Evolutionary conservation across 2,888 invertebrate genomes (phyloP), one percentile per base, ranked within the genome.

Genomic region (Matsumyia berberina): DNA sequence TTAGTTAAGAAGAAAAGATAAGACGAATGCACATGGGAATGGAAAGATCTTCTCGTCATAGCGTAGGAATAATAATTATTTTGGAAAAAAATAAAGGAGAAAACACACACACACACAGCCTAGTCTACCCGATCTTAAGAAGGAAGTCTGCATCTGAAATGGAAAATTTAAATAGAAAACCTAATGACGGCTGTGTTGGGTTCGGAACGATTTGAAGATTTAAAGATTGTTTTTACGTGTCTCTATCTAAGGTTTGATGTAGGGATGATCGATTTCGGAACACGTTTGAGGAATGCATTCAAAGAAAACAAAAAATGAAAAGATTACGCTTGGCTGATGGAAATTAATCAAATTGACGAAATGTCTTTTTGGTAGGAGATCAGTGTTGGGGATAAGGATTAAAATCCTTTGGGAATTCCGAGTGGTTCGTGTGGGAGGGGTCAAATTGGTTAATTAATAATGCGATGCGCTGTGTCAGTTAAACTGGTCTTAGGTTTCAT

Each of bases 261-360:
- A 70, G 55, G 74, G 85, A 70, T 85, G 85, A 85, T 85, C 80
- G 85, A 85, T 85, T 85, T 80, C 44, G 74, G 58, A 74, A 79
- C 51, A 66, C 70, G 64, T 79, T 83, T 79, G 78, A 69, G 42
- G 39, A 73, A 72, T 79, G 66, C 37, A 37, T 57, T 64, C 51
- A 64, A 70, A 51, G 67, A 60, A 44, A n/a, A n/a, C n/a, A n/a
- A n/a, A n/a, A 39, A 66, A 24, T 19, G 39, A 66, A 79, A 42
- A 46, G 51, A 66, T 66, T 78, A 51, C 49, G 17, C 11, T 49
- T 31, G 39, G 42, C 39, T 74, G 79, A 70, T 80, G 53, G 64
- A 76, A 70, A 85, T 80, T 85, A 80, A 85, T 85, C 85, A 85
- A 85, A 46, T 64, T 66, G 66, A 76, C 11, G 57, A 60, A 58